phyloP scores from a whole-genome alignment of 2,113 vertebrate genomes.

The Donacobius atricapilla region DNA sequence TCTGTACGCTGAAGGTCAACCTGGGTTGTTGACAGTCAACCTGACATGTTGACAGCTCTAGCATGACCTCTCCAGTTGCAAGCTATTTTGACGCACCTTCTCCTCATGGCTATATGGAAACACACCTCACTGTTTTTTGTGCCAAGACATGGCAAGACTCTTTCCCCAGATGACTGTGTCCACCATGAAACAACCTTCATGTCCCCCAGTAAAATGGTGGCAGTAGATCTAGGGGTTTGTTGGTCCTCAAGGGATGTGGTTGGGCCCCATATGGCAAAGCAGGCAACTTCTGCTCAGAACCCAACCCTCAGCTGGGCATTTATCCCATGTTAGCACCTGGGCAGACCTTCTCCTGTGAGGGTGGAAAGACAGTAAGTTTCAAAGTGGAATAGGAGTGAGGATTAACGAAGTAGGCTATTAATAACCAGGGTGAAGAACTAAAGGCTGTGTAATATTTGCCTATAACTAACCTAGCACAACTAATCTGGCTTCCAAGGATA shows the following conservation, averaged over 20 bases:
- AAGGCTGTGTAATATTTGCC: background rate
- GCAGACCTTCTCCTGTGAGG: background rate
- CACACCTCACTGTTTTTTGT: background rate
- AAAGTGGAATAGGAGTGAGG: background rate
- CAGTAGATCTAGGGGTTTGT: background rate
- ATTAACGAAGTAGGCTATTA: background rate
- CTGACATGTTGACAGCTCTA: no score
- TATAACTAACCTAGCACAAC: background rate
- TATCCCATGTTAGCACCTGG: background rate
- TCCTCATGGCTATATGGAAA: background rate
- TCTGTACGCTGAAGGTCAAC: background rate
- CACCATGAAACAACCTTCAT: background rate
- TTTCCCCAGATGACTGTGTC: background rate
- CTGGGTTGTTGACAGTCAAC: background rate
- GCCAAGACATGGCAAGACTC: background rate
- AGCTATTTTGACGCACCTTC: background rate
- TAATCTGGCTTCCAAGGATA: background rate
- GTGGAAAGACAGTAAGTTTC: background rate
- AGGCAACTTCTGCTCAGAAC: background rate
- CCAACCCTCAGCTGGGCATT: background rate
- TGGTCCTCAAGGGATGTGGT: background rate
- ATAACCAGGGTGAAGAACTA: background rate
- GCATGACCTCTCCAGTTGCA: background rate
- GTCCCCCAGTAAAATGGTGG: background rate
- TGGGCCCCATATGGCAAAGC: background rate